Percentiles rank a stretch among this genome's conserved stretches.
Conservation (phyloP, 2,888 invertebrate genomes). For the Protophormia terraenovae region DNA sequence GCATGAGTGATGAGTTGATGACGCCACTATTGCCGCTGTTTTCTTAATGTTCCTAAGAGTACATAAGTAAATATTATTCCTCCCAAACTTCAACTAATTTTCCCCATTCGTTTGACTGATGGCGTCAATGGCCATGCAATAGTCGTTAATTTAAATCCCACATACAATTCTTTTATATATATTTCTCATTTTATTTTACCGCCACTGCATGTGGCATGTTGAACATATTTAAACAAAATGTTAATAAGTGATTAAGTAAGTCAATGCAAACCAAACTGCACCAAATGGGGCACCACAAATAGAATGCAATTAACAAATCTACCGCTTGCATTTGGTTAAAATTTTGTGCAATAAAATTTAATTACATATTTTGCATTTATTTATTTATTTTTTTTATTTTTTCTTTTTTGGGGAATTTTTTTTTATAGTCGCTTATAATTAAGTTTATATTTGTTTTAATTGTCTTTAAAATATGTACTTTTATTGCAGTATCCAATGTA, state of each 20-base stretch:
- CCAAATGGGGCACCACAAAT: neutral
- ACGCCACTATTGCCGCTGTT: slow-evolving; percentile 53
- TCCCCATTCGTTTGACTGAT: slow-evolving; percentile 50
- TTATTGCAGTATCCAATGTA: neutral
- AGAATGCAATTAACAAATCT: neutral
- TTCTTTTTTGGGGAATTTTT: neutral
- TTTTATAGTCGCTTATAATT: too few relatives aligned
- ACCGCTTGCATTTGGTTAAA: neutral
- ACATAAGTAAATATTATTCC: neutral
- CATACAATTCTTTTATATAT: slow-evolving; percentile 8
- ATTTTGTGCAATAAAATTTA: slow-evolving; percentile 32
- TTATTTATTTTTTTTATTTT: neutral
- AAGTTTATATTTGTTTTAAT: slow-evolving; percentile 46
- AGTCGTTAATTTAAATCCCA: slow-evolving; percentile 61
- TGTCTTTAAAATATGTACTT: neutral
- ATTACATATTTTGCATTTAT: too few relatives aligned
- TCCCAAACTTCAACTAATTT: neutral
- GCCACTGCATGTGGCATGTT: slow-evolving; percentile 65
- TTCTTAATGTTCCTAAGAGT: neutral
- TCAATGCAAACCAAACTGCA: slow-evolving; percentile 1
- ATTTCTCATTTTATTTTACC: slow-evolving; percentile 24
- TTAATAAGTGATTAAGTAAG: slow-evolving; percentile 43
- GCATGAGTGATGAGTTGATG: slow-evolving; percentile 51
- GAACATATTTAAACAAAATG: slow-evolving; percentile 26
- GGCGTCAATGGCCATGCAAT: slow-evolving; percentile 55